A percentile compares a stretch with the other conserved stretches of the same genome.
phyloP scores from a whole-genome alignment of 2,888 invertebrate genomes.

The Dynastes tityus region DNA sequence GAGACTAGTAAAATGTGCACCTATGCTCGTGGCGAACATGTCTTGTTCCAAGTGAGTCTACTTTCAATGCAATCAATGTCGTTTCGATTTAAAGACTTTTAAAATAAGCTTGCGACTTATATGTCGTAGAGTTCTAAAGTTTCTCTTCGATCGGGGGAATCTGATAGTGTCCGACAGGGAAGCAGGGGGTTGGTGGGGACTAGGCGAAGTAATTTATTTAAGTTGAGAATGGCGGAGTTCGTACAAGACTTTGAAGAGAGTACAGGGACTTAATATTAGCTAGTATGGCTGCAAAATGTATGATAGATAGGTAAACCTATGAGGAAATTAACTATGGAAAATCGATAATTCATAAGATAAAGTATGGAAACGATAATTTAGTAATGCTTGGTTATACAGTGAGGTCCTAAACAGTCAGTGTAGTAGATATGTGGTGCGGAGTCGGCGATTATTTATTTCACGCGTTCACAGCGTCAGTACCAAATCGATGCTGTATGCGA shows the following conservation, averaged over 20 bases:
- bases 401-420: too few relatives aligned
- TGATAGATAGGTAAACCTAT: not conserved
- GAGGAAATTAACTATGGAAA: not conserved
- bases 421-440: too few relatives aligned
- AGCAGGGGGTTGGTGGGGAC: not conserved
- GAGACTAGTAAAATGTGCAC: not conserved
- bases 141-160: not conserved
- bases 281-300: not conserved
- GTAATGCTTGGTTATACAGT: too few relatives aligned
- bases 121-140: constrained; percentile 9
- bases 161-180: not conserved
- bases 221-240: not conserved
- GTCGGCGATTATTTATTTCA: too few relatives aligned
- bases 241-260: not conserved
- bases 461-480: too few relatives aligned
- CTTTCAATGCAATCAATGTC: constrained; percentile 34
- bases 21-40: not conserved
- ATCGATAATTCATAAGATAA: too few relatives aligned
- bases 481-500: too few relatives aligned
- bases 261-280: not conserved
- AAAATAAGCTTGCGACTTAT: constrained; percentile 28
- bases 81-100: constrained; percentile 24
- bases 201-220: constrained; percentile 2
- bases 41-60: constrained; percentile 11
- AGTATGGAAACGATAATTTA: too few relatives aligned